These are phyloP conservation scores for Camelus dromedarius DNA, from an alignment of 2,113 vertebrate species.

Conservation along the genomic window DNA sequence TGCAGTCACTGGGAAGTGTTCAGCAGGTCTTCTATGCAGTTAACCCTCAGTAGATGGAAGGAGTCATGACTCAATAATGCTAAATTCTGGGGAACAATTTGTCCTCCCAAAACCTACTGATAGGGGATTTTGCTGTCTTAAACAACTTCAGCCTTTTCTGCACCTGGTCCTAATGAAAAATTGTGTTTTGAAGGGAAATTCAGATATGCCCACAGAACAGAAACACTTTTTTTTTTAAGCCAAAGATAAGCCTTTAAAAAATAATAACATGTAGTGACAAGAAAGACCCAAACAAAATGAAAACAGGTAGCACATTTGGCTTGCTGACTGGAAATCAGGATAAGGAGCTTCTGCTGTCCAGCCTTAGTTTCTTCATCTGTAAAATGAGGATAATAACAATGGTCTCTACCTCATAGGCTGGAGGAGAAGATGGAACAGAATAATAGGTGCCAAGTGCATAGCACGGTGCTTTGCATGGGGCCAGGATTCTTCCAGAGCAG, in stretches of 20 bases:
- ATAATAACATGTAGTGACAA: neutral
- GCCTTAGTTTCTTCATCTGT: neutral
- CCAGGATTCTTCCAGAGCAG: neutral
- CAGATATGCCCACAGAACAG: neutral
- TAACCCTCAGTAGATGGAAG: neutral
- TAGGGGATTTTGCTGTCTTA: neutral
- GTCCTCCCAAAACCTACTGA: neutral
- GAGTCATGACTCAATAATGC: neutral
- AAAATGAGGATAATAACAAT: neutral
- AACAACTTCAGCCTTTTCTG: neutral
- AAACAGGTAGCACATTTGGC: neutral
- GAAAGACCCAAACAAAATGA: neutral
- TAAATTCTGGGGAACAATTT: neutral
- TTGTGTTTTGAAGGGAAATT: neutral
- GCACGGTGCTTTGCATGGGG: neutral
- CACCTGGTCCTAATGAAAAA: neutral
- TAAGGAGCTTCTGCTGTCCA: neutral
- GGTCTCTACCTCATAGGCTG: neutral
- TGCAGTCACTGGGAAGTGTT: too few species aligned
- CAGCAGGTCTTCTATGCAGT: fast-evolving
- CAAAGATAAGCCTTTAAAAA: slow-evolving; percentile 15
- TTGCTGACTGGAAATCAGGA: neutral
- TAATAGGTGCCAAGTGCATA: too few species aligned
- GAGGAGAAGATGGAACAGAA: neutral
- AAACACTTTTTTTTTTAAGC: neutral